Base-by-base conservation (phyloP, 2,113 vertebrate genomes). In the Phyllopteryx taeniolatus region DNA sequence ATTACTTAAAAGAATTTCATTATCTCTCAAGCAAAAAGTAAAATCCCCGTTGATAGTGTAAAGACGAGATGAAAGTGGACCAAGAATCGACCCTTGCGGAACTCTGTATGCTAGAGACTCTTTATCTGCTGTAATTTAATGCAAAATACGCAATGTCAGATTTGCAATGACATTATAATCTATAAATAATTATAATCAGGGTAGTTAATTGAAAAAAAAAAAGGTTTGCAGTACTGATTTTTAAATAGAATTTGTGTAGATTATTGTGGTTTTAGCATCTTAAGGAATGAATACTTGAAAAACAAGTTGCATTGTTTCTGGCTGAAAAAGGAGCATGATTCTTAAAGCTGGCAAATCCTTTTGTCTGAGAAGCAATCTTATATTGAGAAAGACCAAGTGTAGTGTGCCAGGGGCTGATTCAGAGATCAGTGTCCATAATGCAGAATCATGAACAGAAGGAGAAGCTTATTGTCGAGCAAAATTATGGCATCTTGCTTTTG, bases 291-390 rank as follows among this genome's bases (percentile, higher is more conserved):
- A 8, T 63, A 42, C 17, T 10, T 31, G 12, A 61, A 39, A 61
- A 35, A 33, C 31, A 61, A 20, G 13, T 62, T 42, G 8, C 39
- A 14, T 17, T 43, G 12, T 44, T 65, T 66, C 12, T 22, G 12
- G 27, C n/a, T 15, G 43, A 47, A 66, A 63, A 64, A 15, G 43
- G n/a, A 11, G 14, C 43, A 22, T 46, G n/a, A 65, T 13, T 65
- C n/a, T 39, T 44, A 8, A 8, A 8, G n/a, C 19, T 43, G 39
- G 43, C 43, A 46, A 46, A 66, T 47, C 42, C 13, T 66, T 66
- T 66, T 47, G 43, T 65, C 42, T 8, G n/a, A 22, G 42, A 65
- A 46, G 63, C 42, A 65, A 65, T 46, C n/a, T 44, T 22, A 65
- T 20, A 43, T 22, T 43, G 12, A 44, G 5, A n/a, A 47, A 27